These are phyloP conservation scores for Struthio camelus DNA, from an alignment of 2,113 vertebrate species.

Conservation along the genomic window DNA sequence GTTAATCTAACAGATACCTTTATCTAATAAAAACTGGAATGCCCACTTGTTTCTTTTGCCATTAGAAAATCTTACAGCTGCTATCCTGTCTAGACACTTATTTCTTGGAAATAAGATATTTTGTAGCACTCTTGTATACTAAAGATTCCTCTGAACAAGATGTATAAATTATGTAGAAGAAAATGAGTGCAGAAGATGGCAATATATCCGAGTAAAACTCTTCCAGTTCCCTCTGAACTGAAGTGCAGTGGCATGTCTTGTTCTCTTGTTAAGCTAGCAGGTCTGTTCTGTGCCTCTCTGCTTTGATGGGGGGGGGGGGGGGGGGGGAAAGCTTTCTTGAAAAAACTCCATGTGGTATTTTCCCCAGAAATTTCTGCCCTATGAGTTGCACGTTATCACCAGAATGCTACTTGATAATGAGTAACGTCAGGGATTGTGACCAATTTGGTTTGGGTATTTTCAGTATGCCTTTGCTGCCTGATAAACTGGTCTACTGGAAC, in stretches of 20 bases:
- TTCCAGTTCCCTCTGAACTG: background rate
- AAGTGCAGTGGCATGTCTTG: background rate
- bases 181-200: background rate
- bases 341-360: background rate
- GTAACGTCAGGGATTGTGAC: background rate
- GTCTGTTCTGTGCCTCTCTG: background rate
- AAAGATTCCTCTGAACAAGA: background rate
- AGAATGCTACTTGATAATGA: background rate
- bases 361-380: background rate
- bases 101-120: background rate
- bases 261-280: background rate
- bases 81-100: background rate
- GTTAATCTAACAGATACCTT: background rate
- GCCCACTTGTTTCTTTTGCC: background rate
- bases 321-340: rapidly evolving
- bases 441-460: background rate
- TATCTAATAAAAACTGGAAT: background rate
- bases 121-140: background rate
- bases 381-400: background rate
- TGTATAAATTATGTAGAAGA: background rate
- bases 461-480: background rate
- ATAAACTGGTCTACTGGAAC: background rate
- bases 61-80: background rate
- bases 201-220: background rate
- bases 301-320: background rate